Evolutionary conservation across 2,888 invertebrate genomes (phyloP).

Genomic region (Psylliodes chrysocephalus): DNA sequence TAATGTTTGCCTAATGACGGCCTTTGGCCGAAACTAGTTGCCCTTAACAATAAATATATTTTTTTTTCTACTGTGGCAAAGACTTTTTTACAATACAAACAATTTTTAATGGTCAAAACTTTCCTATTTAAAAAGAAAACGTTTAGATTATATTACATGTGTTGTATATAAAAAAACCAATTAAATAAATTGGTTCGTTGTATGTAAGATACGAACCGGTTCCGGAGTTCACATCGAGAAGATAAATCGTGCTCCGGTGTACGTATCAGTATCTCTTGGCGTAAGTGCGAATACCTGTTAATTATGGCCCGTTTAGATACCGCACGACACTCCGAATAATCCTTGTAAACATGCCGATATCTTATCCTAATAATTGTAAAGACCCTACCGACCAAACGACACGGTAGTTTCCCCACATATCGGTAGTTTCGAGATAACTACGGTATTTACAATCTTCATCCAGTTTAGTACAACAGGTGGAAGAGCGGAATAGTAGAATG

Average conservation of each 20-base stretch:
- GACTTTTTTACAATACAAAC: too few species aligned
- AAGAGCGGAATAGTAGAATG: conserved; percentile 1
- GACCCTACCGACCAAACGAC: conserved; percentile 48
- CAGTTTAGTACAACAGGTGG: conserved; percentile 19
- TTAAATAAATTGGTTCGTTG: too few species aligned
- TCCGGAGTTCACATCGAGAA: not conserved
- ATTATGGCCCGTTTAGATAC: conserved; percentile 52
- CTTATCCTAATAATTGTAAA: conserved; percentile 54
- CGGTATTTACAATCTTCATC: conserved; percentile 25
- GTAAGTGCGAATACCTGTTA: conserved; percentile 57
- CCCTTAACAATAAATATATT: too few species aligned
- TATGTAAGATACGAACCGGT: too few species aligned
- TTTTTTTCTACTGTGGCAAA: too few species aligned
- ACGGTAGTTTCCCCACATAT: conserved; percentile 45
- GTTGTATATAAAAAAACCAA: too few species aligned
- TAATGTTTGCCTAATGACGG: too few species aligned
- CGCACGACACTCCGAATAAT: conserved; percentile 47
- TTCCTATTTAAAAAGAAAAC: too few species aligned
- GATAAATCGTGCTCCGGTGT: conserved; percentile 1
- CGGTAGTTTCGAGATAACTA: conserved; percentile 23
- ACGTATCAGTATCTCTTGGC: conserved; percentile 6
- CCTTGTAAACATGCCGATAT: conserved; percentile 53
- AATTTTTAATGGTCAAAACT: too few species aligned
- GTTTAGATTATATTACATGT: too few species aligned
- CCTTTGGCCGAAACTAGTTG: too few species aligned